Conservation (phyloP, 2,888 invertebrate genomes). For the Macrosoma leucophasiata region DNA sequence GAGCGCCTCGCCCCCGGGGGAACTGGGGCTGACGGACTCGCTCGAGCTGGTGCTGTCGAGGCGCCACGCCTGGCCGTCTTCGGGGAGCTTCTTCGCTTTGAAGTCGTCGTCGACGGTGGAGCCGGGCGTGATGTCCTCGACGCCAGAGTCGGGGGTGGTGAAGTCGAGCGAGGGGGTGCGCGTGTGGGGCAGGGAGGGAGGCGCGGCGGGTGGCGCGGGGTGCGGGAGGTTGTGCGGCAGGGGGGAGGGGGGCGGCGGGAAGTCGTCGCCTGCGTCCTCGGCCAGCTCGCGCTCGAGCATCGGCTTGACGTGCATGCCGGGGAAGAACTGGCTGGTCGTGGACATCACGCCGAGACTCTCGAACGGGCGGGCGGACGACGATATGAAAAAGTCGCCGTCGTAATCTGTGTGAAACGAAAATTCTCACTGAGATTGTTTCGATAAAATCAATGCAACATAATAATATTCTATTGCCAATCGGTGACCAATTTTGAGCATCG, state of each 20-base stretch:
- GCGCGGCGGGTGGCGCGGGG: conserved; percentile 54
- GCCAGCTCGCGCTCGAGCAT: conserved; percentile 38
- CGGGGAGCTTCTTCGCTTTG: conserved; percentile 40
- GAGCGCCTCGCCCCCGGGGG: conserved; percentile 62
- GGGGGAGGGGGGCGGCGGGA: conserved; percentile 35
- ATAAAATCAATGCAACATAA: not conserved
- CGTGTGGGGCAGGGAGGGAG: conserved; percentile 31
- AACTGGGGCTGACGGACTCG: conserved; percentile 63
- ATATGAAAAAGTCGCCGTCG: conserved; percentile 84
- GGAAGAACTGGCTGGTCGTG: conserved; percentile 82
- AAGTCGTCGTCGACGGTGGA: conserved; percentile 54
- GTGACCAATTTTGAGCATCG: too few species aligned
- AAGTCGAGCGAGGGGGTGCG: conserved; percentile 59
- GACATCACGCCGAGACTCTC: conserved; percentile 75
- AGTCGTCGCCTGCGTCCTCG: conserved; percentile 38
- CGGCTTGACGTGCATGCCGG: conserved; percentile 70
- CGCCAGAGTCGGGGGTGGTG: conserved; percentile 78
- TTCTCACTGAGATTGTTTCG: not conserved
- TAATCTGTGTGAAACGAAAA: conserved; percentile 47
- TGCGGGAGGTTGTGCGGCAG: conserved; percentile 33
- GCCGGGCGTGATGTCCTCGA: conserved; percentile 77
- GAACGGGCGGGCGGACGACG: conserved; percentile 83
- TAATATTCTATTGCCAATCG: too few species aligned
- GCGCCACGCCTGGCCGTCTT: conserved; percentile 41
- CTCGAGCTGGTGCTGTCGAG: conserved; percentile 60